Evolutionary conservation across 1,140 invertebrate genomes (phyloP).

Genomic region (Alviniconcha marisindica): DNA sequence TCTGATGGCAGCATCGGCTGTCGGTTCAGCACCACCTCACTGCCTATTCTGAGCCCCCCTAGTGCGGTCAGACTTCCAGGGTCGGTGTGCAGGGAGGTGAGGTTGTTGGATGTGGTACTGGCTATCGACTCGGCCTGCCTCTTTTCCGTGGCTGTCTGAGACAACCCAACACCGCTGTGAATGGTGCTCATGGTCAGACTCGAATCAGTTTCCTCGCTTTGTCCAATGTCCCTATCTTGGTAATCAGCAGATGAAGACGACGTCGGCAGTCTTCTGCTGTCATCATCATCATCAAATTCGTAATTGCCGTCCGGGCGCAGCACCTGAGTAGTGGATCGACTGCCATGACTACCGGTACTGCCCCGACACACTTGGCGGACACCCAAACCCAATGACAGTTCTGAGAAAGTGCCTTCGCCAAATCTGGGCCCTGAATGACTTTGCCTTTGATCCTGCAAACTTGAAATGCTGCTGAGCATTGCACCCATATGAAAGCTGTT

Average conservation of each 20-base stretch:
- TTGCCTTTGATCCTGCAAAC: neutral
- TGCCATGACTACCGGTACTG: neutral
- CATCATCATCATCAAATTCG: slow-evolving; percentile 4
- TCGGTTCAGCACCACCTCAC: neutral
- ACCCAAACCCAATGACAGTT: neutral
- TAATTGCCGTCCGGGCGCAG: slow-evolving; percentile 10
- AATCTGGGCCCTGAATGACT: neutral
- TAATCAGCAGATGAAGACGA: neutral
- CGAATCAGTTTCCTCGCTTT: neutral
- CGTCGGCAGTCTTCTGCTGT: neutral
- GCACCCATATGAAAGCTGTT: neutral
- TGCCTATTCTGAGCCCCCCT: neutral
- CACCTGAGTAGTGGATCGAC: neutral
- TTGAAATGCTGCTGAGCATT: neutral
- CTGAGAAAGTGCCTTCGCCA: neutral
- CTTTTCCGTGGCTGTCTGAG: neutral
- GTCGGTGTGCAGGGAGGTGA: neutral
- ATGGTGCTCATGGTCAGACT: slow-evolving; percentile 23
- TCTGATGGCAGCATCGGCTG: neutral
- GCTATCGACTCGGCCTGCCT: neutral
- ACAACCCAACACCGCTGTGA: neutral
- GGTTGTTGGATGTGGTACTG: neutral
- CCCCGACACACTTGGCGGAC: neutral
- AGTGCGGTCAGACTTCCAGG: neutral
- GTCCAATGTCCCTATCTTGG: neutral